Conservation (phyloP, 2,888 invertebrate genomes). For the Peribatodes rhomboidaria region DNA sequence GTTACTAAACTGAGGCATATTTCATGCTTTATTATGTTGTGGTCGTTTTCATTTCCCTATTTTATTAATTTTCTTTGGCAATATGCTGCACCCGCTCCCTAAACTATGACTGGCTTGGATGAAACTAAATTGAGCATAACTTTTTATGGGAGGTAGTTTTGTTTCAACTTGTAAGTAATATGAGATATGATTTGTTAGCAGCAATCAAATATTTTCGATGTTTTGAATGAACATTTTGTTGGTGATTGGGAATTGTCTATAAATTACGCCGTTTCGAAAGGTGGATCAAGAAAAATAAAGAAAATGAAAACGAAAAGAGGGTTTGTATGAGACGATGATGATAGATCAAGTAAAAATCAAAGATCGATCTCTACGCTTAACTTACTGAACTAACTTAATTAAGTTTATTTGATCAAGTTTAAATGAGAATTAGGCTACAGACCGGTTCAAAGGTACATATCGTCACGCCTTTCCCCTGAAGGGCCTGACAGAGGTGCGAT, state of each 20-base stretch:
- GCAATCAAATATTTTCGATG: constrained; percentile 8
- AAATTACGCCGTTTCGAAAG: background rate
- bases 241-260: background rate
- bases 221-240: background rate
- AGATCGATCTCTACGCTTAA: no score
- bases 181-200: constrained; percentile 41
- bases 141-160: constrained; percentile 78
- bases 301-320: background rate
- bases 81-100: constrained; percentile 80
- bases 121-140: constrained; percentile 78
- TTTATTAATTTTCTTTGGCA: constrained; percentile 80
- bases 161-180: constrained; percentile 65
- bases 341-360: no score
- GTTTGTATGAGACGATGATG: no score
- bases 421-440: no score
- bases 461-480: no score
- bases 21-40: constrained; percentile 26
- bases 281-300: background rate
- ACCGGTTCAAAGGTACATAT: no score
- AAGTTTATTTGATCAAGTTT: no score
- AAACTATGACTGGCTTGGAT: constrained; percentile 73
- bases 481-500: no score
- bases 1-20: constrained; percentile 21
- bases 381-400: no score
- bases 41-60: constrained; percentile 60